A percentile compares a stretch with the other conserved stretches of the same genome.
Evolutionary conservation across 2,888 invertebrate genomes (phyloP).

Genomic region (Agrochola macilenta): DNA sequence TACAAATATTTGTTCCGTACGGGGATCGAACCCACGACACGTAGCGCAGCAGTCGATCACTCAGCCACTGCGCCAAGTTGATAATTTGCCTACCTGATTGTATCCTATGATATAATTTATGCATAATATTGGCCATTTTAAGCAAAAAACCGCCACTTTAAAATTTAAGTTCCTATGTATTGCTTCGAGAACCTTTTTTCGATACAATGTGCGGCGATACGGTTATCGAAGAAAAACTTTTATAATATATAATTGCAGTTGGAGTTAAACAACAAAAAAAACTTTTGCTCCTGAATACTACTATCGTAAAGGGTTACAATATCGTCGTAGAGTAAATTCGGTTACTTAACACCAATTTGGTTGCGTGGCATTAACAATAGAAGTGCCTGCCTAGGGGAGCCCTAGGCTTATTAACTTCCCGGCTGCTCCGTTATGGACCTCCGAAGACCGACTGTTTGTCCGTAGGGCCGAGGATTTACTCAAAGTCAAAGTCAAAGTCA

Average conservation of each 20-base stretch:
- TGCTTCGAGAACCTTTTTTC: too few relatives aligned
- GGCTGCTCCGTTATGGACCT: conserved; percentile 53
- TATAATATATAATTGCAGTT: neutral
- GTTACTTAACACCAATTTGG: conserved; percentile 46
- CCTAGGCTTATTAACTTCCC: conserved; percentile 65
- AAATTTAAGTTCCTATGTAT: too few relatives aligned
- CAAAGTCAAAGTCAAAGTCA: too few relatives aligned
- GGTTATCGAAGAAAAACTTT: neutral
- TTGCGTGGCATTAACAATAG: conserved; percentile 58
- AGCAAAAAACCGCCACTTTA: too few relatives aligned
- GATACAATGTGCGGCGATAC: too few relatives aligned
- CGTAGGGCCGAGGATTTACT: conserved; percentile 52
- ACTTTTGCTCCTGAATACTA: neutral
- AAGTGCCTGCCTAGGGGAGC: conserved; percentile 41
- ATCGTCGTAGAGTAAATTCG: neutral
- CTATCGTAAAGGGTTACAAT: conserved; percentile 28
- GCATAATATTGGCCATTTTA: too few relatives aligned
- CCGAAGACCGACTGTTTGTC: conserved; percentile 52
- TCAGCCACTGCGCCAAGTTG: too few relatives aligned
- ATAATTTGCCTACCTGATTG: too few relatives aligned
- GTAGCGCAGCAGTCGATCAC: too few relatives aligned
- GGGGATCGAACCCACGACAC: too few relatives aligned
- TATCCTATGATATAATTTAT: too few relatives aligned
- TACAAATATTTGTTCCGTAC: too few relatives aligned
- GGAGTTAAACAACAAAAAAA: neutral